Base-by-base conservation (phyloP, 2,888 invertebrate genomes). In the Clepsis dumicolana region DNA sequence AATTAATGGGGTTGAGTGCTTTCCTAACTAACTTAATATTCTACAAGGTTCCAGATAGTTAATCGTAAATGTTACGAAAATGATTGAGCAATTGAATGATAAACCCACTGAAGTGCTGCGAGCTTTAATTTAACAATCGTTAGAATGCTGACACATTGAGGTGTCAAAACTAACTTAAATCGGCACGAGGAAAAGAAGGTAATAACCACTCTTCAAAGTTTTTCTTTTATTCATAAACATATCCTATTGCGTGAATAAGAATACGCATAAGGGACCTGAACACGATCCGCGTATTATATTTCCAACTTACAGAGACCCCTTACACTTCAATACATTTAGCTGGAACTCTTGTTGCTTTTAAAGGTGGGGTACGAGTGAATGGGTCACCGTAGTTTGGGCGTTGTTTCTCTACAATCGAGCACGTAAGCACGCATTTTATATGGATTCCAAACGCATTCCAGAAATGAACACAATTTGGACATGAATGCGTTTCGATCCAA, bases 391-490 rank as follows among this genome's bases (percentile, higher is more conserved):
- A 81, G 57, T 74, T 66, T 82, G 82, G 90, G 74, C 71, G 64
- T 61, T 71, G 56, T 72, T 64, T 71, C 62, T 70, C 74, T 73
- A 79, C 80, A 81, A 88, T 86, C 80, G 73, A 76, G 77, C 80
- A 72, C 80, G 75, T 81, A 83, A 84, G 82, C 82, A 80, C 85
- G 77, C 88, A 91, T 93, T 91, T 63, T 92, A 88, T 93, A 93
- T 85, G 89, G 93, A 91, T 93, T 89, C 84, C 74, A 80, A 90
- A 87, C 83, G 84, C 85, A 90, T 93, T 88, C 86, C 81, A 71
- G 80, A 88, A 92, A 93, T 91, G 92, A 91, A 88, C 85, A 89
- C 91, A 92, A 93, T 93, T 91, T 91, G 84, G 86, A 90, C 88
- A 91, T 82, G 86, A 87, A 92, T 92, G 88, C 80, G 82, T 81